phyloP scores from a whole-genome alignment of 2,113 vertebrate genomes.

The Condylura cristata region DNA sequence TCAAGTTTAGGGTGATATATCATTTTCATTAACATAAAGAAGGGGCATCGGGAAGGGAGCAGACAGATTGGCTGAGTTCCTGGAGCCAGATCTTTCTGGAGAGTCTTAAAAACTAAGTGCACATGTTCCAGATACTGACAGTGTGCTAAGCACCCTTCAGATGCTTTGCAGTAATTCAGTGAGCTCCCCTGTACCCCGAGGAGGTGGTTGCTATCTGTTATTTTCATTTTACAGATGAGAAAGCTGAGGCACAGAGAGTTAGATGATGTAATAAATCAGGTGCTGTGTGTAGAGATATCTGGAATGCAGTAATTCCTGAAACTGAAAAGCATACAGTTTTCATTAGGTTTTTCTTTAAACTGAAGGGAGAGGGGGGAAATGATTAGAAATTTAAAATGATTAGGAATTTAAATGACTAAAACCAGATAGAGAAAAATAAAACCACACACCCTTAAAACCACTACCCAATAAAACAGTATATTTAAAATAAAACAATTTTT shows the following conservation, averaged over 20 bases:
- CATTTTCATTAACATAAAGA: not conserved
- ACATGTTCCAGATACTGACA: not conserved
- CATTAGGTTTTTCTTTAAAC: not conserved
- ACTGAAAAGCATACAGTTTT: not conserved
- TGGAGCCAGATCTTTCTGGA: not conserved
- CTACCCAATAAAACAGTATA: slow-evolving; percentile 48
- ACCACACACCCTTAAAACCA: not conserved
- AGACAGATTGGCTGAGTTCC: no score
- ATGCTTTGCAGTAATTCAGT: not conserved
- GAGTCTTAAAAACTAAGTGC: not conserved
- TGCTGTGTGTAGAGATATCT: not conserved
- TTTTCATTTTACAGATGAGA: not conserved
- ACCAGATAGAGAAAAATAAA: not conserved
- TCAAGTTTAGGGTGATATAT: not conserved
- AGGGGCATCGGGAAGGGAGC: not conserved
- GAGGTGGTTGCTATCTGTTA: not conserved
- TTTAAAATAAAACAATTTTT: slow-evolving; percentile 50
- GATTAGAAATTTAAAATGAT: not conserved
- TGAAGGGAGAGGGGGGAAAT: not conserved
- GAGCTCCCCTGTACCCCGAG: not conserved
- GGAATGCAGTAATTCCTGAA: not conserved
- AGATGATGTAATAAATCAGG: not conserved
- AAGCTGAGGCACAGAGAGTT: not conserved
- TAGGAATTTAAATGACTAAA: not conserved
- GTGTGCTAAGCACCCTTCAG: not conserved